Evolutionary conservation across 2,797 vertebrate genomes (phyloP).

Genomic region (Aulostomus chinensis): DNA sequence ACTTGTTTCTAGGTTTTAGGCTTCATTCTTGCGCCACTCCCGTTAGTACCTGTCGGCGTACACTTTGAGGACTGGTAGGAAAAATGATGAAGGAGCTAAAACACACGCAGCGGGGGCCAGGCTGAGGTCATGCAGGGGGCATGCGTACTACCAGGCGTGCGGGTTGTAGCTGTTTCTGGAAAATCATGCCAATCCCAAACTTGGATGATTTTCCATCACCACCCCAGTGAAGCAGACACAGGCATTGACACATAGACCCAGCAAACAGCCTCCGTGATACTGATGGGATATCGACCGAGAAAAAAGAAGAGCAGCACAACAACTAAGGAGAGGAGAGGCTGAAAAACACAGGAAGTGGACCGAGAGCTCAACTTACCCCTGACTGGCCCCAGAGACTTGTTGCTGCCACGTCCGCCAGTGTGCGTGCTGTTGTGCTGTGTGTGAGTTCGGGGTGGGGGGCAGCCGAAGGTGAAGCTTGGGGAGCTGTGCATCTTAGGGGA

Average conservation of each 20-base stretch:
- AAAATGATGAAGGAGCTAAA: too few species aligned
- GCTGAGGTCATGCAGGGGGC: slow-evolving; percentile 6
- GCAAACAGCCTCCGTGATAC: neutral
- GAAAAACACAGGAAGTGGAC: slow-evolving; percentile 2
- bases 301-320: neutral
- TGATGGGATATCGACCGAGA: too few species aligned
- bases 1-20: too few species aligned
- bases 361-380: slow-evolving; percentile 84
- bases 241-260: neutral
- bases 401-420: slow-evolving; percentile 49
- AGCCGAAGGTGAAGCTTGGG: slow-evolving; percentile 89
- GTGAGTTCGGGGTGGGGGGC: slow-evolving; percentile 63
- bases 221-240: neutral
- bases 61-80: too few species aligned
- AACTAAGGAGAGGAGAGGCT: neutral
- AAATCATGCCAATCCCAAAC: neutral
- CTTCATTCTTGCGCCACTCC: too few species aligned
- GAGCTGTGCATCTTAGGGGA: slow-evolving; percentile 85
- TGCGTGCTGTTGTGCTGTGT: slow-evolving; percentile 66
- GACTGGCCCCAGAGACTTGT: slow-evolving; percentile 78
- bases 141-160: slow-evolving; percentile 9
- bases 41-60: too few species aligned
- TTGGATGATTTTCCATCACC: neutral
- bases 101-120: slow-evolving; percentile 3
- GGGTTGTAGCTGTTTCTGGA: neutral